A percentile compares a stretch with the other conserved stretches of the same genome.
Conservation (phyloP, 2,113 vertebrate genomes). For the Dicaeum eximium region DNA sequence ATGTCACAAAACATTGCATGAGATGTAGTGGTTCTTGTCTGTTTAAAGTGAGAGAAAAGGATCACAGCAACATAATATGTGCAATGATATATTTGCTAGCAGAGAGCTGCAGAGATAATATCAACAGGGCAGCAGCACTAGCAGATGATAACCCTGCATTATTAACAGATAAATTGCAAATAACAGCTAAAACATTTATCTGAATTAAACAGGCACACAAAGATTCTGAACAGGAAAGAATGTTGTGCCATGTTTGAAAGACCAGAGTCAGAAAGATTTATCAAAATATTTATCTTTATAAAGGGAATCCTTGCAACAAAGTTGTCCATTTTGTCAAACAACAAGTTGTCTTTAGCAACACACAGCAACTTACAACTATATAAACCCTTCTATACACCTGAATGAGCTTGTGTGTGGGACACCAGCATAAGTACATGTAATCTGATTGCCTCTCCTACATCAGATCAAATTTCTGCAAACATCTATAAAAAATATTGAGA, state of each 20-base stretch:
- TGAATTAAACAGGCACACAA: slow-evolving; percentile 36
- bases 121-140: background rate
- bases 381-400: background rate
- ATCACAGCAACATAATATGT: background rate
- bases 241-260: background rate
- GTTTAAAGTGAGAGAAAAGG: background rate
- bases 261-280: background rate
- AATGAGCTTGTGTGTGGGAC: background rate
- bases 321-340: background rate
- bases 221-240: slow-evolving; percentile 50
- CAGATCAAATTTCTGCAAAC: background rate
- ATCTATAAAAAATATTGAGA: background rate
- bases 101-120: background rate
- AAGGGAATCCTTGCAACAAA: background rate
- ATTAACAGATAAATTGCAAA: slow-evolving; percentile 49
- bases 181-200: slow-evolving; percentile 60
- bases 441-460: background rate
- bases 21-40: background rate
- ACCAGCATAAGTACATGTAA: background rate
- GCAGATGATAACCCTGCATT: slow-evolving; percentile 8
- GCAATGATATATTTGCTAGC: background rate
- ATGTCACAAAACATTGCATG: background rate
- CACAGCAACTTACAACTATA: background rate
- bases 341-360: background rate
- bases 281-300: background rate